Evolutionary conservation across 1,140 invertebrate genomes (phyloP).

Genomic region (Drosophila equinoxialis): DNA sequence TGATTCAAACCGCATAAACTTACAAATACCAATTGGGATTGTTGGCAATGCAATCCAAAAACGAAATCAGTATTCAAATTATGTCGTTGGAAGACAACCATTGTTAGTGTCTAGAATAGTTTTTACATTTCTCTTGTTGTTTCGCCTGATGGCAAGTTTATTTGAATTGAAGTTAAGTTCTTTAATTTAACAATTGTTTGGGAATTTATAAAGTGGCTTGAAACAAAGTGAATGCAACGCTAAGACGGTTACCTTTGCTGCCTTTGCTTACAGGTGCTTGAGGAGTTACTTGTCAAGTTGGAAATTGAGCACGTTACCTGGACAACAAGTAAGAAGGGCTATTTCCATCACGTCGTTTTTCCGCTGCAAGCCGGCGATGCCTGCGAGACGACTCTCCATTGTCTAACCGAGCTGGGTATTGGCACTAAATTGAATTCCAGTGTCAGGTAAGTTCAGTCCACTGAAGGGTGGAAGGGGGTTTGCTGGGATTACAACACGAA

Average conservation of each 20-base stretch:
- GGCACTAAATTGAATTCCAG: slow-evolving; percentile 88
- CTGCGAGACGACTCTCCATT: slow-evolving; percentile 89
- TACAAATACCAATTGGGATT: too few relatives aligned
- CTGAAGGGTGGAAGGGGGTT: slow-evolving; percentile 29
- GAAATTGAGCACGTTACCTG: slow-evolving; percentile 88
- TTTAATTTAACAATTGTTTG: slow-evolving; percentile 18
- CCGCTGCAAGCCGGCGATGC: slow-evolving; percentile 87
- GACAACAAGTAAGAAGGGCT: slow-evolving; percentile 86
- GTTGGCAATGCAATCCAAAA: background rate
- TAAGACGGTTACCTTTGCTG: slow-evolving; percentile 34
- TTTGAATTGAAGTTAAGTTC: background rate
- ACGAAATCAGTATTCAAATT: background rate
- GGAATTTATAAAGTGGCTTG: slow-evolving; percentile 38
- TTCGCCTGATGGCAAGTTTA: background rate
- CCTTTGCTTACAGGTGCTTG: slow-evolving; percentile 84
- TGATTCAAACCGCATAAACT: too few relatives aligned
- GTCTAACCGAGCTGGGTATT: slow-evolving; percentile 88
- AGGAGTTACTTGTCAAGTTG: slow-evolving; percentile 87
- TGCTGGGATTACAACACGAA: slow-evolving; percentile 9
- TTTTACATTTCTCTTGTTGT: background rate
- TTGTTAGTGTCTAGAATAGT: background rate
- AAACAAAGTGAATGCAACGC: slow-evolving; percentile 28
- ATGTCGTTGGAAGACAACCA: background rate
- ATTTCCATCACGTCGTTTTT: slow-evolving; percentile 89
- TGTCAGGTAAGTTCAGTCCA: slow-evolving; percentile 85